A percentile compares a stretch with the other conserved stretches of the same genome.
Evolutionary conservation across 2,113 vertebrate genomes (phyloP).

Genomic region (Nothoprocta perdicaria): DNA sequence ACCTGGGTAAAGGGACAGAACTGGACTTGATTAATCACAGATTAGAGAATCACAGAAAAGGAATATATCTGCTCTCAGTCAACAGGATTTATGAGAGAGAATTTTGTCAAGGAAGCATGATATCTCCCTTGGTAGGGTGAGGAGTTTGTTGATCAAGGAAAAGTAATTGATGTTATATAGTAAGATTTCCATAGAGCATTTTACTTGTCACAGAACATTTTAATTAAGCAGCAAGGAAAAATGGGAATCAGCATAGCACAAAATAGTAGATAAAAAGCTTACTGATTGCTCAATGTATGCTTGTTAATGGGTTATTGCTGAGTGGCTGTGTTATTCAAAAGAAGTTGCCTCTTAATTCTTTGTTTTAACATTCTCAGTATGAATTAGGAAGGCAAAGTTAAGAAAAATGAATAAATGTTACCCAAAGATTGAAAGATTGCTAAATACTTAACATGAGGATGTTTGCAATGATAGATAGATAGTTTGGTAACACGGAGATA

Average conservation of each 20-base stretch:
- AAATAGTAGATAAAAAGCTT: neutral
- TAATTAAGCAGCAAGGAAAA: neutral
- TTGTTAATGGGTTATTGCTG: neutral
- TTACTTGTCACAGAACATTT: neutral
- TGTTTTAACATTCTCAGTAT: neutral
- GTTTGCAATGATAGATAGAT: neutral
- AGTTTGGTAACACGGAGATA: rapidly evolving
- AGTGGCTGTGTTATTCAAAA: neutral
- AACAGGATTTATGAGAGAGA: too few species aligned
- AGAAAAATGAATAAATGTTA: neutral
- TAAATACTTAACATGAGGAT: neutral
- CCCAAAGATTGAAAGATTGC: rapidly evolving
- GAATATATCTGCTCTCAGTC: too few species aligned
- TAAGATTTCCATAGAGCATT: neutral
- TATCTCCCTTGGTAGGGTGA: too few species aligned
- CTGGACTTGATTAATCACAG: too few species aligned
- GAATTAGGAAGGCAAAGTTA: neutral
- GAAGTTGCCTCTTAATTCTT: neutral
- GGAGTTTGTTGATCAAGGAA: neutral
- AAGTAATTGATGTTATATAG: neutral
- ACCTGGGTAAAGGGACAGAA: too few species aligned
- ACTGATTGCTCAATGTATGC: neutral
- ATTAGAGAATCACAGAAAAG: too few species aligned
- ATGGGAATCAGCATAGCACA: neutral
- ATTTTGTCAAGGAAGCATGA: too few species aligned